Conservation (phyloP, 1,140 invertebrate genomes). For the Ips typographus region DNA sequence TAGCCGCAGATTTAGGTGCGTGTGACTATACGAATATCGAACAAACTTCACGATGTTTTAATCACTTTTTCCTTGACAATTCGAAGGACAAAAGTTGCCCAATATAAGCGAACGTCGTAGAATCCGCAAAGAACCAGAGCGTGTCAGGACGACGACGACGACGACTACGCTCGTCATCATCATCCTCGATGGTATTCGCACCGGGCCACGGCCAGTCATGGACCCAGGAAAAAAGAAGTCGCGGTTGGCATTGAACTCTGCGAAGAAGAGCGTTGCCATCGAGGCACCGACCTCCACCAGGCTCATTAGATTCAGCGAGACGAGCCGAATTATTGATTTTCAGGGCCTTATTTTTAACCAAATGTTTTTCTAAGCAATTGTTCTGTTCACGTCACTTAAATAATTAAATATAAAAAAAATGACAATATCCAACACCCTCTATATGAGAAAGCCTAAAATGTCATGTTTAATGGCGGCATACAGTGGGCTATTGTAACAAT, state of each 20-base stretch:
- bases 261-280: slow-evolving; percentile 28
- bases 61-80: background rate
- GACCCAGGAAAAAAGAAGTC: slow-evolving; percentile 48
- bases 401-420: too few species aligned
- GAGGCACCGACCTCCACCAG: slow-evolving; percentile 18
- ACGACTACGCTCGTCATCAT: slow-evolving; percentile 7
- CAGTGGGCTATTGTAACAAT: too few species aligned
- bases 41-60: background rate
- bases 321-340: too few species aligned
- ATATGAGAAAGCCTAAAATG: too few species aligned
- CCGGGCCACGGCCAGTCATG: slow-evolving; percentile 50
- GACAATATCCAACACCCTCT: too few species aligned
- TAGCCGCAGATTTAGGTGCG: too few species aligned
- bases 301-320: too few species aligned
- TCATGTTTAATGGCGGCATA: too few species aligned
- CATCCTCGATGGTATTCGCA: slow-evolving; percentile 17
- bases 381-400: too few species aligned
- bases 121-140: slow-evolving; percentile 17
- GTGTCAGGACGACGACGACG: slow-evolving; percentile 6
- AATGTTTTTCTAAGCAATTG: too few species aligned
- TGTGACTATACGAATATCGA: too few species aligned
- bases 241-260: slow-evolving; percentile 49
- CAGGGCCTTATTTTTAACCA: too few species aligned
- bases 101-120: background rate
- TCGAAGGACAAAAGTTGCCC: background rate